Evolutionary conservation across 2,797 vertebrate species (phyloP).

Genomic region (Sarcophilus harrisii): DNA sequence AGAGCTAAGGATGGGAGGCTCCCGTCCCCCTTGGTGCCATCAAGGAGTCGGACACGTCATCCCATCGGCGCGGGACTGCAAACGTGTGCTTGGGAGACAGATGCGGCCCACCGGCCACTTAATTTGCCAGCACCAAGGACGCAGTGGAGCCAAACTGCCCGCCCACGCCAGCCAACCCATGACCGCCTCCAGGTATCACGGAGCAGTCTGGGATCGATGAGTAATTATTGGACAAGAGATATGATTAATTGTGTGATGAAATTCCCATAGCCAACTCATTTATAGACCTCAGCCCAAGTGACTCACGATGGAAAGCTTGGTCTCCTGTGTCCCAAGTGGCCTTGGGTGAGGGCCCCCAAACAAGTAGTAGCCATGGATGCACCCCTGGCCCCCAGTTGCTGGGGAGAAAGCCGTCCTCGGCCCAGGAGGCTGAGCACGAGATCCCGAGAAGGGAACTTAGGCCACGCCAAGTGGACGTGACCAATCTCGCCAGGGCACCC

Average conservation of each 20-base stretch:
- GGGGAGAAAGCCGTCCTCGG: conserved; percentile 22
- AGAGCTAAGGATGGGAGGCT: not conserved
- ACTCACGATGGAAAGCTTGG: not conserved
- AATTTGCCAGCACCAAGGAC: not conserved
- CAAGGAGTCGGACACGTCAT: not conserved
- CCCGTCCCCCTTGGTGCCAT: not conserved
- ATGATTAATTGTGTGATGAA: not conserved
- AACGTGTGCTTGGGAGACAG: not conserved
- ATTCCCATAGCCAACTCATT: not conserved
- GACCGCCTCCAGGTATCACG: not conserved
- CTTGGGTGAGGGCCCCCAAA: conserved; percentile 13
- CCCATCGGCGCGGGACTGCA: rapidly evolving
- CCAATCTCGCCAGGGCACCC: too few species aligned
- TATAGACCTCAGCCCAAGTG: not conserved
- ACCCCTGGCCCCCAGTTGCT: conserved; percentile 23
- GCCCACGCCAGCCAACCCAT: not conserved
- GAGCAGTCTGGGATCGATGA: not conserved
- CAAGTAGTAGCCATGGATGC: conserved; percentile 21
- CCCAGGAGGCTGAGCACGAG: not conserved
- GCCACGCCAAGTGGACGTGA: not conserved
- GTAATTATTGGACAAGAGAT: not conserved
- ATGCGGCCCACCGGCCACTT: not conserved
- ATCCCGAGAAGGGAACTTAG: conserved; percentile 26
- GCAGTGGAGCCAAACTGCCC: not conserved
- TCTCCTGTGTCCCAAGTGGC: conserved; percentile 20